These are phyloP conservation scores for Hyles lineata DNA, from an alignment of 2,888 invertebrate genomes.

Conservation along the genomic window DNA sequence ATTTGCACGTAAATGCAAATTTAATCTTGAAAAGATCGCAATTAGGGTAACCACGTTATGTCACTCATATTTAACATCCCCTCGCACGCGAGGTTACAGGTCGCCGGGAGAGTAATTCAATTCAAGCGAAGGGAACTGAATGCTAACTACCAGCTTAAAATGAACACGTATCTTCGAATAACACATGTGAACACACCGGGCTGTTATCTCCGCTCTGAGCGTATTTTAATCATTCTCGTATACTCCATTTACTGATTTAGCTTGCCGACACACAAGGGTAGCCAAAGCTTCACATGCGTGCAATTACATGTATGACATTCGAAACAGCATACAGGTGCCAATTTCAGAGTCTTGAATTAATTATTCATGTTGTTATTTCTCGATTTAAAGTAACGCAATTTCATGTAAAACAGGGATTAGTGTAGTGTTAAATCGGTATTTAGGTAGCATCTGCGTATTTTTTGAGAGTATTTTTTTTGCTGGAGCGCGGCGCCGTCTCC, in stretches of 20 bases:
- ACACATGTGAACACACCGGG: constrained; percentile 45
- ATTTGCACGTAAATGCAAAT: constrained; percentile 33
- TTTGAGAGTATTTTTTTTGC: constrained; percentile 58
- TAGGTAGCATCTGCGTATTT: constrained; percentile 37
- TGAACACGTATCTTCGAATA: constrained; percentile 54
- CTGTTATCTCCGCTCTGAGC: constrained; percentile 18
- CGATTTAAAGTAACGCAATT: neutral
- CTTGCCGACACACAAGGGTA: neutral
- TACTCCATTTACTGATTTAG: constrained; percentile 7
- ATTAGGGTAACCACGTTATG: constrained; percentile 46
- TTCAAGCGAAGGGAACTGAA: constrained; percentile 55
- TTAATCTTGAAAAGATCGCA: constrained; percentile 46
- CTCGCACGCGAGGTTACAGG: constrained; percentile 50
- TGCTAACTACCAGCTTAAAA: constrained; percentile 55
- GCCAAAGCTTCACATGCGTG: neutral
- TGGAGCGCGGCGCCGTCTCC: constrained; percentile 53
- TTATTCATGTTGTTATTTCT: neutral
- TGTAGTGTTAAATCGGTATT: constrained; percentile 12
- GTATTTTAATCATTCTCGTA: constrained; percentile 16
- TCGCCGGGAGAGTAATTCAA: constrained; percentile 60
- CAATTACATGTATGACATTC: neutral
- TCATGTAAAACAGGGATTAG: neutral
- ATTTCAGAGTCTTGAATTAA: neutral
- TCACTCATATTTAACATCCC: constrained; percentile 44
- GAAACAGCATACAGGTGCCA: neutral